phyloP scores from a whole-genome alignment of 2,797 vertebrate species.

The Simalia tracyae region DNA sequence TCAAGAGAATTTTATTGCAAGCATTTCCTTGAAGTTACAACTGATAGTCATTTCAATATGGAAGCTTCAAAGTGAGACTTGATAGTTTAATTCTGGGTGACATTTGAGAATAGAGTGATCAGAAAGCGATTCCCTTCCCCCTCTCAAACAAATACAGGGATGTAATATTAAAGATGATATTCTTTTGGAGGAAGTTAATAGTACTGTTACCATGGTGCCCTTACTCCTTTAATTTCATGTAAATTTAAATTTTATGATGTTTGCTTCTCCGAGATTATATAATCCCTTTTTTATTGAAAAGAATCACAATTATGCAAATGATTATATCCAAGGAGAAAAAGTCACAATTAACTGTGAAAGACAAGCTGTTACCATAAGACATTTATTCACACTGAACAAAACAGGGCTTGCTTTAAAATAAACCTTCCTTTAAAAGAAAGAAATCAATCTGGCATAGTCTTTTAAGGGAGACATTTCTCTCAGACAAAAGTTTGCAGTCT shows the following conservation, averaged over 20 bases:
- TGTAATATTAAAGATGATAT: constrained; percentile 69
- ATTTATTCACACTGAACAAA: constrained; percentile 67
- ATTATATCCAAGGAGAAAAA: constrained; percentile 75
- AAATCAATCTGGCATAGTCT: constrained; percentile 62
- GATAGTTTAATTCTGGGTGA: constrained; percentile 72
- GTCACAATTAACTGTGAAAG: constrained; percentile 74
- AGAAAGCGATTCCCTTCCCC: constrained; percentile 53
- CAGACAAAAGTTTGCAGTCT: constrained; percentile 59
- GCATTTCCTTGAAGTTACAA: constrained; percentile 53
- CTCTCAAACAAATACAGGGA: constrained; percentile 56
- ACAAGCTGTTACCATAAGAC: constrained; percentile 68
- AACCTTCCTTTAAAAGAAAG: constrained; percentile 67
- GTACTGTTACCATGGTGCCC: constrained; percentile 67
- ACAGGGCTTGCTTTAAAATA: constrained; percentile 70
- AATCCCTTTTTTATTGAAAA: constrained; percentile 75
- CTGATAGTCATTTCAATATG: constrained; percentile 61
- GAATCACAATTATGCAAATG: constrained; percentile 76
- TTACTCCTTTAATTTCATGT: constrained; percentile 76
- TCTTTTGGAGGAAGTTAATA: constrained; percentile 72
- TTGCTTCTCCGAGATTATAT: constrained; percentile 74
- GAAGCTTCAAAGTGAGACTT: constrained; percentile 61
- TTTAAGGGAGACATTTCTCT: constrained; percentile 56
- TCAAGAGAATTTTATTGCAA: constrained; percentile 51
- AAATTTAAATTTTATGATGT: constrained; percentile 77
- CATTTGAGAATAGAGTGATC: constrained; percentile 62